Conservation (phyloP, 2,113 vertebrate species). For the Corydoras sp. region DNA sequence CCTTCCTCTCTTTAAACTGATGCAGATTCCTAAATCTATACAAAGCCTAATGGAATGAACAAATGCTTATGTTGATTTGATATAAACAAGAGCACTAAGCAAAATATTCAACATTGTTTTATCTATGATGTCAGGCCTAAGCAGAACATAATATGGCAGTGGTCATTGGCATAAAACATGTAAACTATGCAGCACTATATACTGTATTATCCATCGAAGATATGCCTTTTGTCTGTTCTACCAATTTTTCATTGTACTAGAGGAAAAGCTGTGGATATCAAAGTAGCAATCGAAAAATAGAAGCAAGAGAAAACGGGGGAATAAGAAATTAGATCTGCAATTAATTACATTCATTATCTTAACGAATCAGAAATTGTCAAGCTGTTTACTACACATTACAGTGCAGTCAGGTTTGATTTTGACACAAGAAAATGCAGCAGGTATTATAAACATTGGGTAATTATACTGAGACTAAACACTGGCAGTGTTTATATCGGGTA, state of each 20-base stretch:
- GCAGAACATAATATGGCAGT: conserved; percentile 69
- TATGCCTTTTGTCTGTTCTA: conserved; percentile 75
- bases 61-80: conserved; percentile 85
- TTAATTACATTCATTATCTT: conserved; percentile 91
- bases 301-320: conserved; percentile 62
- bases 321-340: conserved; percentile 71
- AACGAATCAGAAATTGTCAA: conserved; percentile 91
- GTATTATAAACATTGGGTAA: conserved; percentile 87
- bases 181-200: conserved; percentile 53
- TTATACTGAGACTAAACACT: conserved; percentile 64
- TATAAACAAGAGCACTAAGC: conserved; percentile 79
- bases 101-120: conserved; percentile 71
- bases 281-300: conserved; percentile 70
- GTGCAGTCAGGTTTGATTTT: conserved; percentile 86
- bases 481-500: conserved; percentile 42
- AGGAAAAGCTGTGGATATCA: conserved; percentile 77
- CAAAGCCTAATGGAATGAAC: conserved; percentile 4
- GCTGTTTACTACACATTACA: conserved; percentile 94
- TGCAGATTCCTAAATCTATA: too few species aligned
- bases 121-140: conserved; percentile 70
- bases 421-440: conserved; percentile 86
- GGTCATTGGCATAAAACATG: conserved; percentile 33
- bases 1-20: conserved; percentile 8
- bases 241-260: conserved; percentile 84
- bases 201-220: conserved; percentile 68